Conservation (phyloP, 2,113 vertebrate species). For the Carassius gibelio region DNA sequence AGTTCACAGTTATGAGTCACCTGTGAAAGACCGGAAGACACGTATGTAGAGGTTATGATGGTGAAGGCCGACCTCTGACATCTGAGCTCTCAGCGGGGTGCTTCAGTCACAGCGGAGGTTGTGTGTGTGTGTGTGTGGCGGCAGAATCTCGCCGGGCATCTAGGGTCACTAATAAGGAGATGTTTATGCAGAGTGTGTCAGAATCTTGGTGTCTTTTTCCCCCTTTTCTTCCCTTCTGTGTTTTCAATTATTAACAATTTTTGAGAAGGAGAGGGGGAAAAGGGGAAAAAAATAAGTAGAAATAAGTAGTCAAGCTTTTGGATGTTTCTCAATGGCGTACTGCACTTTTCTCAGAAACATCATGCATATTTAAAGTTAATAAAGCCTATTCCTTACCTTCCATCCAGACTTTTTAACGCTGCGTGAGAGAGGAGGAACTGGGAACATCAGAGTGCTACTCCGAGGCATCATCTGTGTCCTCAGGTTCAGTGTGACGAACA, state of each 20-base stretch:
- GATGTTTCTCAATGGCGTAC: conserved; percentile 70
- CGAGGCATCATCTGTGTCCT: conserved; percentile 19
- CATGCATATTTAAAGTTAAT: conserved; percentile 82
- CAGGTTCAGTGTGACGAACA: conserved; percentile 35
- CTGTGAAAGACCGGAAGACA: background rate
- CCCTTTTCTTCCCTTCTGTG: conserved; percentile 45
- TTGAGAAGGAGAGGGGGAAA: conserved; percentile 50
- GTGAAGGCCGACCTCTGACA: background rate
- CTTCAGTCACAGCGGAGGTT: conserved; percentile 21
- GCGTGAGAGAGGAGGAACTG: conserved; percentile 6
- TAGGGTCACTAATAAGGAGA: conserved; percentile 69
- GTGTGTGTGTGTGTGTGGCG: conserved; percentile 43
- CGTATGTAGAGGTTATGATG: background rate
- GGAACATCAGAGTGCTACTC: conserved; percentile 26
- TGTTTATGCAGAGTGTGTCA: conserved; percentile 69
- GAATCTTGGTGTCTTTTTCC: conserved; percentile 60
- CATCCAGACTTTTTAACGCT: conserved; percentile 70
- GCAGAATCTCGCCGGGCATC: conserved; percentile 60
- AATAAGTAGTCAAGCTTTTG: conserved; percentile 76
- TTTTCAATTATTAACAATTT: conserved; percentile 77
- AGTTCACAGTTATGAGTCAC: conserved; percentile 1
- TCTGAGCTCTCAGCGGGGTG: conserved; percentile 25
- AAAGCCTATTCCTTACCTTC: conserved; percentile 77
- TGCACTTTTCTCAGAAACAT: conserved; percentile 76
- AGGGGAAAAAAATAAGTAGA: conserved; percentile 55